Evolutionary conservation across 1,140 invertebrate species (phyloP).

Genomic region (Drosophila varians): DNA sequence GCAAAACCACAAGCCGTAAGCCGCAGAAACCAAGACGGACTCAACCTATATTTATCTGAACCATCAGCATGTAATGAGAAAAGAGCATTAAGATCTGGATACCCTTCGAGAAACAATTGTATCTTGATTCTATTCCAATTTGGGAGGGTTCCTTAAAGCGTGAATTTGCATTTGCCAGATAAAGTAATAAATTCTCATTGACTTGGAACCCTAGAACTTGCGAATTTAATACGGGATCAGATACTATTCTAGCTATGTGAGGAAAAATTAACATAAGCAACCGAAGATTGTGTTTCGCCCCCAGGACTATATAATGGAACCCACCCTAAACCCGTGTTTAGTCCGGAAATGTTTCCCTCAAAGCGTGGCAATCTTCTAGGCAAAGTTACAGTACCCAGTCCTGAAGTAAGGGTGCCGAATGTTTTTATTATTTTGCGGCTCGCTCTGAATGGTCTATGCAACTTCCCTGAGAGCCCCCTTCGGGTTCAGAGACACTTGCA

Average conservation of each 20-base stretch:
- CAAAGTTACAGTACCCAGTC: conserved; percentile 15
- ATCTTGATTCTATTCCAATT: background rate
- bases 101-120: background rate
- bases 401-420: conserved; percentile 18
- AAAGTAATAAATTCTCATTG: background rate
- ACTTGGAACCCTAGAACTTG: background rate
- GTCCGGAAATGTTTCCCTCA: conserved; percentile 17
- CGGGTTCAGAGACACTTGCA: conserved; percentile 16
- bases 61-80: conserved; percentile 32
- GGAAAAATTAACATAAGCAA: conserved; percentile 22
- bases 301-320: background rate
- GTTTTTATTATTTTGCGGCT: conserved; percentile 2
- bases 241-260: background rate
- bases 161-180: background rate
- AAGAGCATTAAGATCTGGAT: background rate
- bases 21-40: conserved; percentile 22
- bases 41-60: conserved; percentile 33
- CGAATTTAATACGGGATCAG: background rate
- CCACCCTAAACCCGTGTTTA: conserved; percentile 1
- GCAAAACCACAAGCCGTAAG: conserved; percentile 33
- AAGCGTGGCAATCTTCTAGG: conserved; percentile 20
- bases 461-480: conserved; percentile 29
- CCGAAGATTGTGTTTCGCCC: conserved; percentile 21
- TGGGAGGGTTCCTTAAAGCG: background rate
- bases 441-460: conserved; percentile 31